These are phyloP conservation scores for Megaleporinus macrocephalus DNA, from an alignment of 2,113 vertebrate species.

Conservation along the genomic window DNA sequence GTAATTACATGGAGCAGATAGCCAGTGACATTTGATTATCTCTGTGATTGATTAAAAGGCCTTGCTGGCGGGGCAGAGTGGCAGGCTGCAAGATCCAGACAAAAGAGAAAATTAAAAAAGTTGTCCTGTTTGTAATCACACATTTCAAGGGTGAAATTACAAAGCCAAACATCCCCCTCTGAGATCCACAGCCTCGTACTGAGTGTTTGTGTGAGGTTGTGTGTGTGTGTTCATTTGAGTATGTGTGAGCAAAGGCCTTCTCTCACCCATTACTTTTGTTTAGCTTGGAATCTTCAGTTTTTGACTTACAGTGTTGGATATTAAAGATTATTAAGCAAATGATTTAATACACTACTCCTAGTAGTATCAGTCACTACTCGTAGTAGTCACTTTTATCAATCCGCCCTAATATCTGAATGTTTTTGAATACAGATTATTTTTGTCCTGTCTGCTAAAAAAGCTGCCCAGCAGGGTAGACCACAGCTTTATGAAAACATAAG, in stretches of 20 bases:
- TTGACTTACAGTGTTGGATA: too few relatives aligned
- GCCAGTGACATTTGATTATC: conserved; percentile 99
- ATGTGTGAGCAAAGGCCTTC: background rate
- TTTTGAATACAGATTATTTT: too few relatives aligned
- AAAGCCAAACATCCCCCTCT: conserved; percentile 88
- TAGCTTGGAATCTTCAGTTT: too few relatives aligned
- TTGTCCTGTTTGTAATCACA: conserved; percentile 99
- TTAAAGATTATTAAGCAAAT: too few relatives aligned
- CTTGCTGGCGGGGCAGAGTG: conserved; percentile 93
- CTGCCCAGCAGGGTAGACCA: too few relatives aligned
- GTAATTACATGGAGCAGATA: conserved; percentile 99
- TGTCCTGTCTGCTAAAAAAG: too few relatives aligned
- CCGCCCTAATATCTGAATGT: too few relatives aligned
- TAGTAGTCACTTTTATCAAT: too few relatives aligned
- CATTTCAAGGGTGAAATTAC: conserved; percentile 99
- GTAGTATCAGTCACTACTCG: too few relatives aligned
- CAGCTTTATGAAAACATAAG: too few relatives aligned
- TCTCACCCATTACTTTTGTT: background rate
- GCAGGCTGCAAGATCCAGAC: conserved; percentile 96
- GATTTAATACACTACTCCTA: too few relatives aligned
- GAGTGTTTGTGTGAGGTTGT: conserved; percentile 29
- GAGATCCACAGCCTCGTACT: conserved; percentile 60
- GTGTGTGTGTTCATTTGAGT: background rate
- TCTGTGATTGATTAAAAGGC: conserved; percentile 99
- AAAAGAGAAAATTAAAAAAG: conserved; percentile 98